phyloP scores from a whole-genome alignment of 2,113 vertebrate species.

The Cathartes aura region DNA sequence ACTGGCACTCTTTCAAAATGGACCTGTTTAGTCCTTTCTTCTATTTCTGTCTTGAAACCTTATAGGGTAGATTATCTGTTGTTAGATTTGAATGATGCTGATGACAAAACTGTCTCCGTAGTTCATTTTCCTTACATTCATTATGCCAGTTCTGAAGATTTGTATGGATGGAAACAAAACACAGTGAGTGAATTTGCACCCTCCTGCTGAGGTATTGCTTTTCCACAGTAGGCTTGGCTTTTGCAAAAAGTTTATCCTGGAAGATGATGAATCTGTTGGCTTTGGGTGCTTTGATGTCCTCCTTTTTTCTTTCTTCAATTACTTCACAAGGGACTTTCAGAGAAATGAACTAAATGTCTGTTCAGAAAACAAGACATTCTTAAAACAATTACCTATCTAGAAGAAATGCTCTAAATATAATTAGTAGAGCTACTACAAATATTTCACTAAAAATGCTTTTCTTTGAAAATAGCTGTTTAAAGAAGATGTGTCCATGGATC shows the following conservation, averaged over 20 bases:
- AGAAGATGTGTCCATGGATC: background rate
- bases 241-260: background rate
- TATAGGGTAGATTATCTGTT: background rate
- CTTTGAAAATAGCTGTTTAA: background rate
- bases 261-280: constrained; percentile 2
- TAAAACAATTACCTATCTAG: background rate
- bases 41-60: background rate
- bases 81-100: background rate
- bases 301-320: background rate
- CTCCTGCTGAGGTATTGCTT: constrained; percentile 13
- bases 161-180: background rate
- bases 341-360: background rate
- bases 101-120: background rate
- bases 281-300: constrained; percentile 8
- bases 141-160: background rate
- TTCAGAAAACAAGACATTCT: background rate
- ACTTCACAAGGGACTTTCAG: background rate
- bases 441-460: background rate
- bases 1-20: background rate
- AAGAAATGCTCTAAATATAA: background rate
- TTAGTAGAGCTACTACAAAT: background rate
- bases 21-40: background rate
- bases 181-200: background rate
- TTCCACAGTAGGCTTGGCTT: background rate
- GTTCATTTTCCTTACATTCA: background rate